Evolutionary conservation across 2,113 vertebrate species (phyloP), one percentile per base, ranked within the genome.

Genomic region (Brachionichthys hirsutus): DNA sequence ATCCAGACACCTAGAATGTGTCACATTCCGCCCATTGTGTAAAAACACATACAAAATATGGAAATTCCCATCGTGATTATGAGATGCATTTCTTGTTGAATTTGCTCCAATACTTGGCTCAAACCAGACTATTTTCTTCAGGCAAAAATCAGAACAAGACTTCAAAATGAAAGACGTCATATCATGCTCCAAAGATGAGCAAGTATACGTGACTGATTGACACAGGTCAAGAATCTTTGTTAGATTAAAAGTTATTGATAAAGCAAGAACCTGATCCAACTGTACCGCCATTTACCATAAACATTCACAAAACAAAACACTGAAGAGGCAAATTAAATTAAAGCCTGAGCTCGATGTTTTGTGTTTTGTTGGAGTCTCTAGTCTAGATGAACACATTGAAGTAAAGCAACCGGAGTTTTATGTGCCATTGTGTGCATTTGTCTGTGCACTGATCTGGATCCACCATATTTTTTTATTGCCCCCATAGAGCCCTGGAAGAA

Each of bases 381-480:
- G n/a, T n/a, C n/a, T n/a, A n/a, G n/a, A n/a, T 43, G 18, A 66
- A 53, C 51, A 38, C 15, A 34, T 2, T 49, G 22, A 62, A 38
- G 12, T 4, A 38, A 10, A 1, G 12, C 40, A 18, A 48, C 11
- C 53, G 46, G 14, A n/a, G 53, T 42, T 43, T 44, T 54, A 9
- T 50, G 20, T 49, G 42, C 11, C 16, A 35, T 19, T 36, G 38
- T 54, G 35, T 49, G 19, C 50, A 19, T 58, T 48, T 80, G 66
- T n/a, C 16, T 40, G 51, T 46, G 58, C 62, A 53, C 63, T 61
- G 43, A 55, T 70, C 57, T 77, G 68, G 18, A 70, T 70, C 66
- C 67, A 49, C 18, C 30, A 35, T 12, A 54, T 16, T 17, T 45
- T 77, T 69, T 78, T 75, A 81, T 81, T 77, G 67, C 64, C 70